These are phyloP conservation scores for Pelagia noctiluca DNA, from an alignment of 30 jellyfish, hydroid and myxozoan species.

Conservation along the genomic window DNA sequence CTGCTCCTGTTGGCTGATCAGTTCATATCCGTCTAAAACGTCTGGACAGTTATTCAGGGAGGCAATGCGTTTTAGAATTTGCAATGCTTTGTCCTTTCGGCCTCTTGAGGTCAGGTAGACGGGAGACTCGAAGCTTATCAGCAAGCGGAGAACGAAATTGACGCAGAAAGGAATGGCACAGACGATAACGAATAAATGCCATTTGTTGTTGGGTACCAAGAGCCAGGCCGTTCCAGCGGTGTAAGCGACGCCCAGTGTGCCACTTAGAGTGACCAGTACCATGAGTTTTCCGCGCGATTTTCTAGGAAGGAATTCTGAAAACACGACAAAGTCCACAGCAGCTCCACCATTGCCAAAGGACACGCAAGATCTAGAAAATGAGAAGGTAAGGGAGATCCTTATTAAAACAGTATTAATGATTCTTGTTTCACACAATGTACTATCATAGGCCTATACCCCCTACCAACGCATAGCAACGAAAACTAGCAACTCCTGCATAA, in stretches of 20 bases:
- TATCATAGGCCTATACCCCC: too few relatives aligned
- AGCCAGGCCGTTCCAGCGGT: constrained; percentile 76
- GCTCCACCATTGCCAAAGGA: constrained; percentile 67
- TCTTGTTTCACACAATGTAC: not conserved
- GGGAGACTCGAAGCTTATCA: constrained; percentile 56
- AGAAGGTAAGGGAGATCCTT: too few relatives aligned
- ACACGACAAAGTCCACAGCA: constrained; percentile 45
- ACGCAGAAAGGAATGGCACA: constrained; percentile 39
- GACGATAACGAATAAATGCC: constrained; percentile 36
- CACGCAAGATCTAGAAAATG: constrained; percentile 39
- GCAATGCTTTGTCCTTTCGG: constrained; percentile 25
- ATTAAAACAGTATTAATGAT: not conserved
- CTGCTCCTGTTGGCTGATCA: not conserved
- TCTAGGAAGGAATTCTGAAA: constrained; percentile 60
- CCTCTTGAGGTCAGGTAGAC: constrained; percentile 48
- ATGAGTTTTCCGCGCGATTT: constrained; percentile 47
- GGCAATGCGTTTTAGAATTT: constrained; percentile 33
- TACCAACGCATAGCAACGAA: too few relatives aligned
- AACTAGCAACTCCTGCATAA: too few relatives aligned
- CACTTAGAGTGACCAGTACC: constrained; percentile 37
- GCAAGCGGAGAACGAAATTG: constrained; percentile 34
- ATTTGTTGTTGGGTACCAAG: constrained; percentile 21
- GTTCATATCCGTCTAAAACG: constrained; percentile 7
- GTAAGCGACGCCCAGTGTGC: constrained; percentile 59
- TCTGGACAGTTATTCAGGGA: constrained; percentile 9